phyloP scores from a whole-genome alignment of 2,113 vertebrate species.

The Stictonetta naevosa region DNA sequence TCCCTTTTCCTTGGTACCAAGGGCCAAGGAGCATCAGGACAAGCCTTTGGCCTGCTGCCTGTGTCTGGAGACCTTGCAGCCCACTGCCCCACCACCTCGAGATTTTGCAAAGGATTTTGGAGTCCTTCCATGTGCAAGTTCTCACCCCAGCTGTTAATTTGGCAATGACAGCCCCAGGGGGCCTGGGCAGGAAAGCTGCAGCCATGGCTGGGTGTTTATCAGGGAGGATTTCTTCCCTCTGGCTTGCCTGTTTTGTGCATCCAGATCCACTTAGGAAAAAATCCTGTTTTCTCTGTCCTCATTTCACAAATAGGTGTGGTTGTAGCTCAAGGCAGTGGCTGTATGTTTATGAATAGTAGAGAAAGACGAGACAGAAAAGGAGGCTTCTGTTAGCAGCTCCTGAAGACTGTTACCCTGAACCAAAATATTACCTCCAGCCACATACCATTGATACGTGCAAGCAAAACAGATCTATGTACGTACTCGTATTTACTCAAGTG shows the following conservation, averaged over 20 bases:
- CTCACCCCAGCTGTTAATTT: conserved; percentile 20
- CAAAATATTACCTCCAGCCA: background rate
- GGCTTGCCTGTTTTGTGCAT: background rate
- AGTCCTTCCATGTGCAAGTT: background rate
- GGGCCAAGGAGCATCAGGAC: background rate
- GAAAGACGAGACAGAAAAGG: background rate
- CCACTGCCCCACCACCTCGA: background rate
- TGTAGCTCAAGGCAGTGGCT: background rate
- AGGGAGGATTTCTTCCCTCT: background rate
- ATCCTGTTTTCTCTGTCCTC: background rate
- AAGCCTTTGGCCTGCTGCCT: background rate
- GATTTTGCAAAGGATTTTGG: background rate
- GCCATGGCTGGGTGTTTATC: background rate
- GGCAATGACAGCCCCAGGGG: background rate
- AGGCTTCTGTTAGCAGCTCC: background rate
- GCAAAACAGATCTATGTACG: background rate
- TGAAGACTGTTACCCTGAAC: background rate
- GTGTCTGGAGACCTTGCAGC: background rate
- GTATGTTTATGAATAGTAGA: background rate
- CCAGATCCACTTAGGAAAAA: background rate
- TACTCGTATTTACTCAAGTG: background rate
- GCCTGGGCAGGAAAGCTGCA: background rate
- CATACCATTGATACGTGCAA: background rate
- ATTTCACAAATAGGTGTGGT: background rate
- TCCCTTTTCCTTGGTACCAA: background rate